Evolutionary conservation across 2,888 invertebrate species (phyloP).

Genomic region (Hypomecis atomaria): DNA sequence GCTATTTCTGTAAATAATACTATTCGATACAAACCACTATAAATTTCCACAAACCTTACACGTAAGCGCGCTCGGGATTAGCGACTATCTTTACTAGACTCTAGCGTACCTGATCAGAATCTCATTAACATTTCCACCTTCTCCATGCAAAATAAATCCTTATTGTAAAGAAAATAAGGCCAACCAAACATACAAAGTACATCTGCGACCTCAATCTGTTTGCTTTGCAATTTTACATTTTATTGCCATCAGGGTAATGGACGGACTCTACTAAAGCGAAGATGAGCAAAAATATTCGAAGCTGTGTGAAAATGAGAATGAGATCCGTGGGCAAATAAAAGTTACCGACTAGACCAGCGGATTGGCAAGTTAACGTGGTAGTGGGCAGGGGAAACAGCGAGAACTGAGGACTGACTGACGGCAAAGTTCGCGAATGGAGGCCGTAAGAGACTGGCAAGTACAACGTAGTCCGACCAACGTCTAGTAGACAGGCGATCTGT

Average conservation of each 20-base stretch:
- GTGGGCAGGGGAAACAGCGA: too few species aligned
- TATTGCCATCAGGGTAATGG: constrained; percentile 1
- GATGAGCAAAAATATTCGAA: too few species aligned
- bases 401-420: too few species aligned
- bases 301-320: too few species aligned
- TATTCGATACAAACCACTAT: background rate
- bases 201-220: background rate
- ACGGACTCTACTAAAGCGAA: too few species aligned
- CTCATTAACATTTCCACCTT: constrained; percentile 1
- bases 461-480: too few species aligned
- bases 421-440: too few species aligned
- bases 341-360: too few species aligned
- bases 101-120: constrained; percentile 4
- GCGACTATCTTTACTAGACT: constrained; percentile 9
- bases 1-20: background rate
- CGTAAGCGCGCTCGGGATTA: constrained; percentile 2
- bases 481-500: too few species aligned
- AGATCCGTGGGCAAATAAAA: too few species aligned
- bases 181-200: background rate
- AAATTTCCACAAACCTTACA: background rate
- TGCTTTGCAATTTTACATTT: constrained; percentile 7
- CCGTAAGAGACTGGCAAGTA: too few species aligned
- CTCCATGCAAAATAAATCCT: constrained; percentile 2
- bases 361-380: too few species aligned
- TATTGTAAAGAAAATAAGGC: constrained; percentile 3